Evolutionary conservation across 2,888 invertebrate genomes (phyloP).

Genomic region (Ephialtes manifestator): DNA sequence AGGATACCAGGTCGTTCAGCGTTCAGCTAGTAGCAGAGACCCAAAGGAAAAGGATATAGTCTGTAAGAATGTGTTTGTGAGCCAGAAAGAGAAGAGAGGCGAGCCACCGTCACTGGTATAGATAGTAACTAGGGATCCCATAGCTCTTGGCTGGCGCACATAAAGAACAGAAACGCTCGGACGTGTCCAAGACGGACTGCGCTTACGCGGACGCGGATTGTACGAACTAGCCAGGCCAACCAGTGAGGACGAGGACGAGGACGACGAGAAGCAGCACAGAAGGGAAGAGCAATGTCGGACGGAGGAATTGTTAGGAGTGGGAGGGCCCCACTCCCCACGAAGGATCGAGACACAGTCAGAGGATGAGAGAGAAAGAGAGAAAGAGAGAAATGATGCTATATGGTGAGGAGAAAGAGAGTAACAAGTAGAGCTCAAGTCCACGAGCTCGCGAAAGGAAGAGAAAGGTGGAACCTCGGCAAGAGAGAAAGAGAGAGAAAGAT

Average conservation of each 20-base stretch:
- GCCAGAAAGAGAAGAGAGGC: constrained; percentile 56
- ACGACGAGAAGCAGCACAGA: constrained; percentile 48
- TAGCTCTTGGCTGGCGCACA: constrained; percentile 80
- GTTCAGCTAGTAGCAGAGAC: constrained; percentile 41
- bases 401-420: constrained; percentile 38
- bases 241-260: constrained; percentile 51
- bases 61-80: neutral
- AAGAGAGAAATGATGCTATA: constrained; percentile 40
- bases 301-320: constrained; percentile 59
- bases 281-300: constrained; percentile 60
- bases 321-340: constrained; percentile 53
- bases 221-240: constrained; percentile 60
- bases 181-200: constrained; percentile 83
- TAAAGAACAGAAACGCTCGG: constrained; percentile 82
- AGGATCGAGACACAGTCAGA: constrained; percentile 55
- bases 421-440: constrained; percentile 41
- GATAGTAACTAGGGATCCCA: constrained; percentile 79
- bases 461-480: constrained; percentile 41
- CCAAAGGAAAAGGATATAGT: constrained; percentile 31
- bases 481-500: constrained; percentile 70
- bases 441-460: constrained; percentile 60
- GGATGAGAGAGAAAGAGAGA: constrained; percentile 59
- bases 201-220: constrained; percentile 80
- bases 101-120: constrained; percentile 74
- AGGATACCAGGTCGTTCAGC: constrained; percentile 48